Conservation (phyloP, 2,797 vertebrate species). For the Sus cebifrons region DNA sequence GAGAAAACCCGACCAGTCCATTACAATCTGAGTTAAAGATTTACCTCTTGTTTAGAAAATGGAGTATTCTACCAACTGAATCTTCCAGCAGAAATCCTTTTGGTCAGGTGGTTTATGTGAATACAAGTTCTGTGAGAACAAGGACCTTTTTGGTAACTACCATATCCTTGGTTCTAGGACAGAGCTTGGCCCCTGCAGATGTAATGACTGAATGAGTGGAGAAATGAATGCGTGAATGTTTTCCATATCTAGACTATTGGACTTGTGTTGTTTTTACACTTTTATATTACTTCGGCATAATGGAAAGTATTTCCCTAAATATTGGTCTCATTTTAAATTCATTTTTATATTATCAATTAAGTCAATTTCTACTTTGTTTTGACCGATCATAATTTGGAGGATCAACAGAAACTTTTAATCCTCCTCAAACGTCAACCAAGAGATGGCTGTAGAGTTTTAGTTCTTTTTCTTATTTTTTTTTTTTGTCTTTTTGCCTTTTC, state of each 20-base stretch:
- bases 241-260: background rate
- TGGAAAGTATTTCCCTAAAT: conserved; percentile 40
- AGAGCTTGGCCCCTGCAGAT: background rate
- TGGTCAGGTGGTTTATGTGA: background rate
- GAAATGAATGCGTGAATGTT: background rate
- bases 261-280: background rate
- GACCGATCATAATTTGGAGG: background rate
- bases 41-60: background rate
- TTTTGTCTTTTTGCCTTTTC: no score
- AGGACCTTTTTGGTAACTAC: background rate
- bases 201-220: background rate
- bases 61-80: background rate
- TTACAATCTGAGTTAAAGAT: background rate
- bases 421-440: background rate
- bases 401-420: background rate
- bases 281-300: background rate
- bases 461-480: no score
- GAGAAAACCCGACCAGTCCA: background rate
- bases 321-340: background rate
- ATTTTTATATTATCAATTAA: background rate
- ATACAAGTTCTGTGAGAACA: background rate
- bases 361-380: conserved; percentile 12
- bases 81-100: background rate
- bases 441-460: background rate
- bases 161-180: background rate